Base-by-base conservation (phyloP, 2,113 vertebrate genomes). In the Macquaria australasica region DNA sequence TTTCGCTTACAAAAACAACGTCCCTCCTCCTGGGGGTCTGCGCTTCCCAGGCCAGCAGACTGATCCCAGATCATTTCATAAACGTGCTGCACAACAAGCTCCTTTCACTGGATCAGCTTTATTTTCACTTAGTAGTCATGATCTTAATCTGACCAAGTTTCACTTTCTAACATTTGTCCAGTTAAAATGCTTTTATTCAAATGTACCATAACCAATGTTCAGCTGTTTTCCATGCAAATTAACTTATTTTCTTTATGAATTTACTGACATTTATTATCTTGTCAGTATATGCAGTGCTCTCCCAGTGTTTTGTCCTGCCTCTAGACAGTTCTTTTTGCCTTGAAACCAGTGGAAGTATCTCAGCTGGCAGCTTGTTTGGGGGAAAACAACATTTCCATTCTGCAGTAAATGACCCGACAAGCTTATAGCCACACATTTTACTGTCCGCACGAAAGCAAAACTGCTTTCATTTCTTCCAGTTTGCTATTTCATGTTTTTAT, bases 1-100 rank as follows among this genome's bases (percentile, higher is more conserved):
- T 94, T 81, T 91, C 92, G 88, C 91, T 95, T 92, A 92, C 90
- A 89, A 91, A 86, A 92, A 78, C 73, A 75, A 91, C 84, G 89
- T 90, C 92, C 96, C 95, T 95, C 93, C 93, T 90, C 85, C 93
- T 58, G 12, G 20, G 37, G 55, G 37, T 81, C 71, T 53, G 63
- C 43, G 76, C 56, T 82, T 91, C 90, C 83, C 73, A 41, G 68
- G 39, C 72, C 62, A 21, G 34, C 74, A 58, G 25, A 72, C 77
- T 28, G 48, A 58, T 55, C 70, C 71, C 51, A 86, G 77, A 68
- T 83, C 80, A 64, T 63, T 81, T 67, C 81, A 66, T 20, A 41
- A 56, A 70, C 43, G 31, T 4, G 73, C 67, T 20, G 69, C 64
- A 43, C 37, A 72, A 63, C 68, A 21, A 72, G 73, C n/a, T 34